phyloP scores from a whole-genome alignment of 2,797 vertebrate genomes.

The Microctenopoma stevenorrisi region DNA sequence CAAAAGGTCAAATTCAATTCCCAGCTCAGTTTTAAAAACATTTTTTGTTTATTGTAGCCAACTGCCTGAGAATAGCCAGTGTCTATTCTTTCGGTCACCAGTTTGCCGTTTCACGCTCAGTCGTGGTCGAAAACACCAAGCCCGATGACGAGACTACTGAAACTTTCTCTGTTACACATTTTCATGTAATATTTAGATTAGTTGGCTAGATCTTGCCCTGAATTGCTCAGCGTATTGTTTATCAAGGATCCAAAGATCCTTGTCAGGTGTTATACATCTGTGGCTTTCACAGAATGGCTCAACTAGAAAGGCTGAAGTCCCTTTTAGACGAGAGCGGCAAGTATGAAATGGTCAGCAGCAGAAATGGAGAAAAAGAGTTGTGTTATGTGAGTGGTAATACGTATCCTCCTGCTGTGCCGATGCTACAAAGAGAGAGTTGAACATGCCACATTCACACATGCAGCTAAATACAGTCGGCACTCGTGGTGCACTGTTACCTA shows the following conservation, averaged over 20 bases:
- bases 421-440: neutral
- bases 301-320: constrained; percentile 44
- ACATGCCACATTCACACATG: neutral
- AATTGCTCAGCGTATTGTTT: constrained; percentile 4
- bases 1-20: constrained; percentile 17
- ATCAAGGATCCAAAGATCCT: constrained; percentile 29
- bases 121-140: neutral
- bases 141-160: neutral
- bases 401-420: neutral
- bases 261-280: constrained; percentile 29
- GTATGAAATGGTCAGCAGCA: constrained; percentile 13
- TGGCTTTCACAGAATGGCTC: constrained; percentile 46
- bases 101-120: neutral
- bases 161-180: neutral
- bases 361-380: constrained; percentile 1
- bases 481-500: neutral
- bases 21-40: constrained; percentile 26
- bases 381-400: neutral
- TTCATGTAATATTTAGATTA: neutral
- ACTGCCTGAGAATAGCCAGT: neutral
- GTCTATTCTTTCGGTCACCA: neutral
- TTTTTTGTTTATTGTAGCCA: constrained; percentile 20
- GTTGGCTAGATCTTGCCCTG: neutral
- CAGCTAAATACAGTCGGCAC: neutral
- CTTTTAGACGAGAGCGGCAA: constrained; percentile 23